A percentile compares a stretch with the other conserved stretches of the same genome.
These are phyloP conservation scores for Leptothorax acervorum DNA, from an alignment of 2,888 invertebrate species.

Conservation along the genomic window DNA sequence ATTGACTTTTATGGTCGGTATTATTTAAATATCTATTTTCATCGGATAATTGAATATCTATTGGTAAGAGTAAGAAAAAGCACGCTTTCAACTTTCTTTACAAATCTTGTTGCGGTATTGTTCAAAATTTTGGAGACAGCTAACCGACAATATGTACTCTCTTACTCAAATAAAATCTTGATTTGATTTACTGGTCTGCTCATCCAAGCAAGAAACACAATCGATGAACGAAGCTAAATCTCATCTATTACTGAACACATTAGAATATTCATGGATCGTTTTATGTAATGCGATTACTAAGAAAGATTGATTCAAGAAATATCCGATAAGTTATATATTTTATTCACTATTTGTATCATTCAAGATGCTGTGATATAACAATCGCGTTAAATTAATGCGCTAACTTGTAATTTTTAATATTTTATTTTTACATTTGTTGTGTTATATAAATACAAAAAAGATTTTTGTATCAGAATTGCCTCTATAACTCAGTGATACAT, in stretches of 20 bases:
- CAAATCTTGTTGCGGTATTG: background rate
- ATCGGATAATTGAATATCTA: background rate
- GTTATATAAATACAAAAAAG: background rate
- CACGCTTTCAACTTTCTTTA: background rate
- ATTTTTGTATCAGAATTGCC: background rate
- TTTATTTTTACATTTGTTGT: background rate
- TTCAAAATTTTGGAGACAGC: background rate
- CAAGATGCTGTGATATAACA: background rate
- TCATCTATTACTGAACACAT: background rate
- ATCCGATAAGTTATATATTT: background rate
- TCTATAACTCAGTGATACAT: background rate
- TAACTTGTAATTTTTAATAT: background rate
- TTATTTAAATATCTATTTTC: background rate
- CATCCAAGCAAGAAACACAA: background rate
- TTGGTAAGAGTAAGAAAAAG: background rate
- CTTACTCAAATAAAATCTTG: background rate
- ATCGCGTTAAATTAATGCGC: background rate
- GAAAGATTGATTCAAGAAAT: slow-evolving; percentile 6
- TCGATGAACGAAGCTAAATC: background rate
- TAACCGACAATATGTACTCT: background rate
- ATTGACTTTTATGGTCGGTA: background rate
- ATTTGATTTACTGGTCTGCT: background rate
- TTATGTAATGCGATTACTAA: background rate
- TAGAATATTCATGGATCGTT: slow-evolving; percentile 24
- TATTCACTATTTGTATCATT: background rate